phyloP scores from a whole-genome alignment of 1,140 invertebrate genomes.

The Drosophila orena region DNA sequence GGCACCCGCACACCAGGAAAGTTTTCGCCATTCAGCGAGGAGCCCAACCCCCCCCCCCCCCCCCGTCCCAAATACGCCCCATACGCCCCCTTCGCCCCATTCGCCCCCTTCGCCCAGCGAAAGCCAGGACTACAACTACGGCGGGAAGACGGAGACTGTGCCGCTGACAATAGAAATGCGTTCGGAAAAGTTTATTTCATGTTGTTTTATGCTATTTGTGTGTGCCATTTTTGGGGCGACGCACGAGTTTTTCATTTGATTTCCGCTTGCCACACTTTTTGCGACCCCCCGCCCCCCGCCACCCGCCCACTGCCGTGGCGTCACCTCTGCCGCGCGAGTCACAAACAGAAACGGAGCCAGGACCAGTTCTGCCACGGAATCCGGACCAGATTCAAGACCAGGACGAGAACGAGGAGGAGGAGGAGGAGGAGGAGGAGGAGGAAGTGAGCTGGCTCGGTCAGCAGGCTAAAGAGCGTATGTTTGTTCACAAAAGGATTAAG shows the following conservation, averaged over 20 bases:
- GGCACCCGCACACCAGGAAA: constrained; percentile 59
- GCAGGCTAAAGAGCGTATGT: constrained; percentile 59
- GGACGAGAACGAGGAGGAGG: not conserved
- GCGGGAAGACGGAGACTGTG: constrained; percentile 35
- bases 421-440: too few species aligned
- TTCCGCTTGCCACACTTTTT: constrained; percentile 75
- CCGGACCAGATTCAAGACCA: constrained; percentile 1
- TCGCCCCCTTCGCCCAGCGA: constrained; percentile 50
- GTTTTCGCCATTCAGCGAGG: constrained; percentile 4
- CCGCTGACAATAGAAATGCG: constrained; percentile 78
- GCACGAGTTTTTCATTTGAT: constrained; percentile 77
- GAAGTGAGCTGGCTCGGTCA: constrained; percentile 1
- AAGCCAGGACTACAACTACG: constrained; percentile 23
- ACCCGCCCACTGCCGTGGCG: not conserved
- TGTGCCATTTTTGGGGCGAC: constrained; percentile 31
- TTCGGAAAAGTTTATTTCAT: constrained; percentile 68
- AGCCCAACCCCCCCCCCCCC: too few species aligned
- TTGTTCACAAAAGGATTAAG: constrained; percentile 77
- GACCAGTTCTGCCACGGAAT: not conserved
- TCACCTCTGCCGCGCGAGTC: constrained; percentile 5
- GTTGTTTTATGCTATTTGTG: constrained; percentile 49
- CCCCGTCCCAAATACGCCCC: too few species aligned
- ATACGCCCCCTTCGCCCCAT: too few species aligned
- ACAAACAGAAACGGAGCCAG: constrained; percentile 18
- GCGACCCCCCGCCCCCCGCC: constrained; percentile 14